These are phyloP conservation scores for Callipepla squamata DNA, from an alignment of 2,113 vertebrate genomes.

Conservation along the genomic window DNA sequence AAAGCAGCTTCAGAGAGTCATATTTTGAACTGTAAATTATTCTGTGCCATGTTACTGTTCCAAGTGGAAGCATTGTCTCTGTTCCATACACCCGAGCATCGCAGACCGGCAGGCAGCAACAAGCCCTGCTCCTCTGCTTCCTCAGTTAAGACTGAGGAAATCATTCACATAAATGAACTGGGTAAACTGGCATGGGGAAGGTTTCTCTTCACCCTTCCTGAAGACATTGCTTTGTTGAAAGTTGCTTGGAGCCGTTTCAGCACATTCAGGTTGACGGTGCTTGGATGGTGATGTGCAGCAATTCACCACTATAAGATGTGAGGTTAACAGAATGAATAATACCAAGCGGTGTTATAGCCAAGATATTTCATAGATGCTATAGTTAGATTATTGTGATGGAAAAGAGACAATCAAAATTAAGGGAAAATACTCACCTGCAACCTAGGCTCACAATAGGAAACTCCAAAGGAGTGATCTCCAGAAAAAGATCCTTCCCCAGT, in stretches of 20 bases:
- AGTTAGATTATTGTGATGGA: too few species aligned
- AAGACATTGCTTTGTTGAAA: accelerated
- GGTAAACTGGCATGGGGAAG: not conserved
- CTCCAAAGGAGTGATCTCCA: too few species aligned
- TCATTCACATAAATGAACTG: not conserved
- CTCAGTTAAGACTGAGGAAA: not conserved
- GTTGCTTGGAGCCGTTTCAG: not conserved
- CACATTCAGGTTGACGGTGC: not conserved
- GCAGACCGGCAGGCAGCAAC: not conserved
- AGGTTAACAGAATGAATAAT: too few species aligned
- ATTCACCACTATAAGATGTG: not conserved
- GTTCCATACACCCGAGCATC: not conserved
- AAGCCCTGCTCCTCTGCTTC: not conserved
- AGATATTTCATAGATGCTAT: too few species aligned
- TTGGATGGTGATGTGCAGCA: not conserved
- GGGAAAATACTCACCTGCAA: too few species aligned
- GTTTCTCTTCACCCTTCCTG: not conserved
- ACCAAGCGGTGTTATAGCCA: too few species aligned
- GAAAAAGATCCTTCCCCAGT: too few species aligned
- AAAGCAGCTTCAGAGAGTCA: not conserved
- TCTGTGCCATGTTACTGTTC: not conserved
- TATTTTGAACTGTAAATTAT: not conserved
- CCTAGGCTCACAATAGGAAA: too few species aligned
- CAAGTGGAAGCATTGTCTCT: not conserved
- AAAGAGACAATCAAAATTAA: too few species aligned